Evolutionary conservation across 2,113 vertebrate genomes (phyloP), one percentile per base, ranked within the genome.

Genomic region (Puma concolor): DNA sequence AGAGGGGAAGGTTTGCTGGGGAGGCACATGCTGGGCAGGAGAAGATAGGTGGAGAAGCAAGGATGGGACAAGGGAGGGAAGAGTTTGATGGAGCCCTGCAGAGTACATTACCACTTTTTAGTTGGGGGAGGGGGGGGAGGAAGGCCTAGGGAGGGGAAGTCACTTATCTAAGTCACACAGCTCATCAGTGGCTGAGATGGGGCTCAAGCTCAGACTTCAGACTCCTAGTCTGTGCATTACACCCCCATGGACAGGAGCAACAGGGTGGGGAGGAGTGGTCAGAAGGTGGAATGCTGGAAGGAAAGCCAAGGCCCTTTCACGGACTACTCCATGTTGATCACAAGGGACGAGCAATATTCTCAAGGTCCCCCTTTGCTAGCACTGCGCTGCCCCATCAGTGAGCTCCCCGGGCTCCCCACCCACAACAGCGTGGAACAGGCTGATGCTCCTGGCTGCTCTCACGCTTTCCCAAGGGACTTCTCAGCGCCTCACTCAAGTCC

Each of bases 301-400:
- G 48, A 44, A n/a, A 12, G 13, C 3, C 0, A 33, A 52, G 50
- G 16, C 11, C 8, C 0, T 0, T 16, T 57, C 54, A 14, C 48
- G 29, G 33, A 36, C 44, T 9, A 2, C 4, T 4, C 3, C 0
- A n/a, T 12, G 36, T 7, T 27, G 14, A 54, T 10, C 2, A 3
- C 19, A 63, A 67, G 27, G 38, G 29, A 16, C 7, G 16, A 41
- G 31, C 38, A 38, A 10, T 77, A 17, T 13, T 41, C 16, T 63
- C 16, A 69, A 31, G 60, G 23, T 25, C 36, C 50, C 27, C 50
- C 25, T n/a, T 48, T 60, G 36, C 48, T 9, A 54, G 57, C 74
- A 17, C 27, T 21, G 44, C 17, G 9, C 15, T 21, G 44, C 17
- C 19, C 15, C 2, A 0, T 19, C 12, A 19, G 14, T 29, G 64